phyloP scores from a whole-genome alignment of 1,140 invertebrate genomes.

The Drosophila prosaltans region DNA sequence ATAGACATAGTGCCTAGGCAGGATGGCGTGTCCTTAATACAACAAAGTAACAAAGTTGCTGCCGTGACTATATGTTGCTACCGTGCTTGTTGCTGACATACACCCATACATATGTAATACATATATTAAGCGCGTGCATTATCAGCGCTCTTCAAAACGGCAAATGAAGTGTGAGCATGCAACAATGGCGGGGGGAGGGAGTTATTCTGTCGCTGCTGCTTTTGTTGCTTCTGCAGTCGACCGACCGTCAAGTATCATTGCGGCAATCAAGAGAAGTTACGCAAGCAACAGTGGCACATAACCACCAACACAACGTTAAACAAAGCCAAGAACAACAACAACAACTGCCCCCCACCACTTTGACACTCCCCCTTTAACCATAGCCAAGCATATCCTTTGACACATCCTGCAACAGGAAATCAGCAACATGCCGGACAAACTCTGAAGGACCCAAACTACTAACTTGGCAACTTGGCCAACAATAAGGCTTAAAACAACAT shows the following conservation, averaged over 20 bases:
- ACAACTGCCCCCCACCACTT: slow-evolving; percentile 18
- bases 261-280: slow-evolving; percentile 43
- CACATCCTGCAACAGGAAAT: slow-evolving; percentile 76
- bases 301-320: slow-evolving; percentile 32
- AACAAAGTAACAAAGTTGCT: slow-evolving; percentile 46
- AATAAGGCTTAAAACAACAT: slow-evolving; percentile 56
- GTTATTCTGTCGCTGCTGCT: background rate
- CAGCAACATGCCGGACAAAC: slow-evolving; percentile 47
- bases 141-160: slow-evolving; percentile 66
- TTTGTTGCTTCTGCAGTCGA: background rate
- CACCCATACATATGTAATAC: slow-evolving; percentile 20
- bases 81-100: slow-evolving; percentile 19
- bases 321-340: slow-evolving; percentile 34
- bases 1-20: background rate
- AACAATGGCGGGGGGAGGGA: background rate
- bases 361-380: slow-evolving; percentile 6
- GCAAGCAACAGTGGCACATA: slow-evolving; percentile 4
- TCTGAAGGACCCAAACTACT: slow-evolving; percentile 6
- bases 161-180: slow-evolving; percentile 66
- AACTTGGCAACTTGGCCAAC: slow-evolving; percentile 14
- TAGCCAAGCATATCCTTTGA: slow-evolving; percentile 52
- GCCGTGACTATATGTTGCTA: slow-evolving; percentile 15
- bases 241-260: slow-evolving; percentile 60
- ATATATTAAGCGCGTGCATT: slow-evolving; percentile 64
- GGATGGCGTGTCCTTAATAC: slow-evolving; percentile 63